Evolutionary conservation across 2,888 invertebrate species (phyloP), one percentile per base, ranked within the genome.

Genomic region (Chymomyza procnemis): DNA sequence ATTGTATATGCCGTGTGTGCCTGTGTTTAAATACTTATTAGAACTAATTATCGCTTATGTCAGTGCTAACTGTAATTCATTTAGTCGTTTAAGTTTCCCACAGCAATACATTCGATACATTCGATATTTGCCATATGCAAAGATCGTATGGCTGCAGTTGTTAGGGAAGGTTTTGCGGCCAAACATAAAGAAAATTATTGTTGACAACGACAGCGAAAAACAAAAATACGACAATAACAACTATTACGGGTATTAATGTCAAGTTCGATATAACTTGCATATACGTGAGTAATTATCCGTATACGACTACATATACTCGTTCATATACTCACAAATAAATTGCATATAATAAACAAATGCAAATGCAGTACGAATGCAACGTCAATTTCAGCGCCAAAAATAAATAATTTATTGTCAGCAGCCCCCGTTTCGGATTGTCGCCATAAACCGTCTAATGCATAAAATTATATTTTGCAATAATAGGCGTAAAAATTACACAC

Each of bases 171-270:
- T 41, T 41, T 41, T 41, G 34, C 12, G 34, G 34, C 34, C 34
- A 41, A 41, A 41, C 12, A 41, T 41, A 41, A 41, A 41, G 34
- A 9, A 41, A 41, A 41, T 41, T 41, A 41, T 41, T 41, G 34
- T 41, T 41, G 34, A 34, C 34, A 41, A 34, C 26, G 26, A 5
- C 26, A 26, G 26, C 26, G 5, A 26, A 26, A 26, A 26, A 26
- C 26, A 26, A 26, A 26, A 26, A 26, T 4, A 26, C 26, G 26
- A 26, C 34, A 41, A 41, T 12, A 41, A 41, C 61, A 62, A 59
- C 62, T 67, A 65, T 70, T 73, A 14, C 34, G 82, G 69, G 73
- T 80, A 82, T 82, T 85, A 76, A 74, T 85, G 81, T 85, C 81
- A 82, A 82, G 81, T 82, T 82, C 85, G 74, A 61, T 41, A 41